Percentiles rank a stretch among this genome's conserved stretches.
Evolutionary conservation across 2,888 invertebrate species (phyloP).

Genomic region (Morpho achilles): DNA sequence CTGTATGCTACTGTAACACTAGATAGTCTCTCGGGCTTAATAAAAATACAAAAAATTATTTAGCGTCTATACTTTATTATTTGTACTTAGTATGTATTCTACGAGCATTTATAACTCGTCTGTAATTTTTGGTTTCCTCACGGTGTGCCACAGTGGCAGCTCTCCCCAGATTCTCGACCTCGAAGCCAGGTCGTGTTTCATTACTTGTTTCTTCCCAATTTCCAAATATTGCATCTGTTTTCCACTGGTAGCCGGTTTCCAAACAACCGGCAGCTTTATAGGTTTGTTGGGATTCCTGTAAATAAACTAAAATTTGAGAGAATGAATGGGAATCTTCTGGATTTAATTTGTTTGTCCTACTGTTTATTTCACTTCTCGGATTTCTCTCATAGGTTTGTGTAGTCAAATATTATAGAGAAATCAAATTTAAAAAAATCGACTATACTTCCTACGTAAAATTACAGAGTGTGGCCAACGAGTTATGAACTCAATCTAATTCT

Average conservation of each 20-base stretch:
- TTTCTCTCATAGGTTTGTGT: no score
- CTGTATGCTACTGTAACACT: no score
- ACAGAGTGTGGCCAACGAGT: no score
- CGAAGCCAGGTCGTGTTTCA: conserved; percentile 76
- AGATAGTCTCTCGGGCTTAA: no score
- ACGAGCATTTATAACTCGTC: conserved; percentile 61
- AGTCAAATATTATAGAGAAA: neutral
- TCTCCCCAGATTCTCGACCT: conserved; percentile 82
- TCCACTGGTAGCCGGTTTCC: conserved; percentile 77
- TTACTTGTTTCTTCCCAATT: conserved; percentile 60
- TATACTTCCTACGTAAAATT: no score
- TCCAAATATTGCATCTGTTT: conserved; percentile 78
- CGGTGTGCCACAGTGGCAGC: conserved; percentile 69
- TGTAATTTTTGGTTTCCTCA: conserved; percentile 35
- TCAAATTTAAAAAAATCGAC: no score
- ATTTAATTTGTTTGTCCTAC: no score
- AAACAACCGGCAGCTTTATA: conserved; percentile 71
- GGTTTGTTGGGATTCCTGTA: conserved; percentile 82
- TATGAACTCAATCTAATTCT: no score
- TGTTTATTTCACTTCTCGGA: no score
- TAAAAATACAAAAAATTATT: no score
- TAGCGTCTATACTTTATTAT: no score
- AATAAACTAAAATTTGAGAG: conserved; percentile 24
- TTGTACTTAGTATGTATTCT: neutral
- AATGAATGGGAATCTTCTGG: no score